These are phyloP conservation scores for Leptosomus discolor DNA, from an alignment of 2,113 vertebrate species.

Conservation along the genomic window DNA sequence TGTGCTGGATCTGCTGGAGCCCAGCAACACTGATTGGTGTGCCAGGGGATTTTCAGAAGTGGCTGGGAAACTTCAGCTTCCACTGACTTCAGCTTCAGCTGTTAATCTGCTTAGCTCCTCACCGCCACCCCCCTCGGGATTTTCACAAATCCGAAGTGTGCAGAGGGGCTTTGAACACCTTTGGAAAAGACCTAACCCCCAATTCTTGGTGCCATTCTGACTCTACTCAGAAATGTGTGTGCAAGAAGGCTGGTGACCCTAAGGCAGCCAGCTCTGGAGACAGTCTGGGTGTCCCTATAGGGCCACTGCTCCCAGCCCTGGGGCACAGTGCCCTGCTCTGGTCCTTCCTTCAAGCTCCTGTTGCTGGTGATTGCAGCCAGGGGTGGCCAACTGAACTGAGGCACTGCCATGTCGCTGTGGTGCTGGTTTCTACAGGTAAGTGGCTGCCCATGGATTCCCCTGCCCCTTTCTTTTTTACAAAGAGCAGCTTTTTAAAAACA, in stretches of 20 bases:
- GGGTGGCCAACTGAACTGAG: neutral
- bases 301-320: neutral
- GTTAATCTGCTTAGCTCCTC: neutral
- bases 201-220: accelerated
- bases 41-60: neutral
- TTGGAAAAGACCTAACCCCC: neutral
- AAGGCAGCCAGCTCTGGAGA: neutral
- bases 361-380: neutral
- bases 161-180: neutral
- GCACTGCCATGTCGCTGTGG: accelerated
- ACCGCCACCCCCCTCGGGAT: accelerated
- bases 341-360: neutral
- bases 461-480: neutral
- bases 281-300: neutral
- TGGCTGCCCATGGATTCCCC: neutral
- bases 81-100: neutral
- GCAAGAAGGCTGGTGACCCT: neutral
- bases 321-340: neutral
- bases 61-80: neutral
- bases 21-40: neutral
- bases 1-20: neutral
- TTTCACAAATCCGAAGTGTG: neutral
- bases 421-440: neutral
- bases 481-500: neutral
- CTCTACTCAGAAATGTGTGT: accelerated